Evolutionary conservation across 2,113 vertebrate species (phyloP).

Genomic region (Thomomys bottae): DNA sequence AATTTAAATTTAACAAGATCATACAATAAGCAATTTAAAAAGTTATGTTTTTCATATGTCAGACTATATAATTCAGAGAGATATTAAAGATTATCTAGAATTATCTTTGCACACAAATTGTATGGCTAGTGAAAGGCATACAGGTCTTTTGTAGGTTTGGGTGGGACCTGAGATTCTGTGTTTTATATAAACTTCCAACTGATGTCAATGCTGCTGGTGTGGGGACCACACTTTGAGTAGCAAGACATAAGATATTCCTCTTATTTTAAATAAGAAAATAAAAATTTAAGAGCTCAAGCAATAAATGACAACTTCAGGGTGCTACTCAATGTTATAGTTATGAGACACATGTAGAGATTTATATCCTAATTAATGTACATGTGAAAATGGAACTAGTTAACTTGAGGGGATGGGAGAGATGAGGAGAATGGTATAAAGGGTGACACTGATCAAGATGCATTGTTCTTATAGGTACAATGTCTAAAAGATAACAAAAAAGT

Average conservation of each 20-base stretch:
- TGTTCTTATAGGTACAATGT: too few relatives aligned
- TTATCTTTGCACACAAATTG: not conserved
- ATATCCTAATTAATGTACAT: not conserved
- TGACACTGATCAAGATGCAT: too few relatives aligned
- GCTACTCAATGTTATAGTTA: not conserved
- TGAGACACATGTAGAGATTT: not conserved
- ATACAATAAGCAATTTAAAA: constrained; percentile 1
- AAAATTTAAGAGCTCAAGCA: constrained; percentile 17
- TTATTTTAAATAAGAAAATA: constrained; percentile 37
- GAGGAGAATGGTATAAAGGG: too few relatives aligned
- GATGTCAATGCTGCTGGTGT: not conserved
- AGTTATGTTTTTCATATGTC: constrained; percentile 3
- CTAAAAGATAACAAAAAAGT: too few relatives aligned
- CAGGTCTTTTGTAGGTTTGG: not conserved
- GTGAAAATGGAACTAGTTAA: too few relatives aligned
- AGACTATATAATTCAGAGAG: constrained; percentile 26
- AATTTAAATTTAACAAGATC: not conserved
- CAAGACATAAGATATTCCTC: not conserved
- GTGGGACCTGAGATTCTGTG: not conserved
- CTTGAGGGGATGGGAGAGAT: too few relatives aligned
- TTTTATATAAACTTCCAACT: not conserved
- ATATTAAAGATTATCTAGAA: constrained; percentile 11
- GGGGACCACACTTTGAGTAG: not conserved
- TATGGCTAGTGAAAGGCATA: not conserved
- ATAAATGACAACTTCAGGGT: not conserved